Conservation (phyloP, 2,797 vertebrate genomes). For the Propithecus deckenii region DNA sequence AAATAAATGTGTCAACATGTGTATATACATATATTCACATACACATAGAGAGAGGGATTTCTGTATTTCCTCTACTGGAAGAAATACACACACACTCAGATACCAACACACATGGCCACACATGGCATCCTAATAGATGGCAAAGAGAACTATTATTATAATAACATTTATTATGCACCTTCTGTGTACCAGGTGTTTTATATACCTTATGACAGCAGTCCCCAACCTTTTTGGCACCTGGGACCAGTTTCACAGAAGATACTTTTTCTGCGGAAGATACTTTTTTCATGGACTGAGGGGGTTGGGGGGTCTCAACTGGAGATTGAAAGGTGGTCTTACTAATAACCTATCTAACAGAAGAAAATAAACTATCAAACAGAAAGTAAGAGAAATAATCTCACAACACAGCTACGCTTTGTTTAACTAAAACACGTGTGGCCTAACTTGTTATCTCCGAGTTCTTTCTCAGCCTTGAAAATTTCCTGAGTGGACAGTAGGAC, state of each 20-base stretch:
- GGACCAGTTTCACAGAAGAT: no score
- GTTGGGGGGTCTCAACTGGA: background rate
- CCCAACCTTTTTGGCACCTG: no score
- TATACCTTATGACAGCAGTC: background rate
- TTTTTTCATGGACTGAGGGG: no score
- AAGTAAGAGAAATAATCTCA: no score
- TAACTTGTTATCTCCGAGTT: no score
- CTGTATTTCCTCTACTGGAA: background rate
- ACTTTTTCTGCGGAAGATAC: no score
- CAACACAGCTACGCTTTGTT: no score
- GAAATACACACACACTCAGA: background rate
- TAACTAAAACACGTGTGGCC: no score
- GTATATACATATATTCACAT: background rate
- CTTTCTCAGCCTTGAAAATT: no score
- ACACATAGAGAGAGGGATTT: background rate
- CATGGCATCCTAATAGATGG: background rate
- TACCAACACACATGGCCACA: background rate
- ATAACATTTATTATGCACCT: background rate
- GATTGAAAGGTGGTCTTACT: background rate
- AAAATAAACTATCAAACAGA: no score
- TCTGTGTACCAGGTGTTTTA: background rate
- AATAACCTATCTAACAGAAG: no score
- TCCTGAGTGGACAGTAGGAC: no score
- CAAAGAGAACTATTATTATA: background rate
- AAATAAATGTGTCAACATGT: background rate